Base-by-base conservation (phyloP, 2,113 vertebrate species). In the Odobenus rosmarus region DNA sequence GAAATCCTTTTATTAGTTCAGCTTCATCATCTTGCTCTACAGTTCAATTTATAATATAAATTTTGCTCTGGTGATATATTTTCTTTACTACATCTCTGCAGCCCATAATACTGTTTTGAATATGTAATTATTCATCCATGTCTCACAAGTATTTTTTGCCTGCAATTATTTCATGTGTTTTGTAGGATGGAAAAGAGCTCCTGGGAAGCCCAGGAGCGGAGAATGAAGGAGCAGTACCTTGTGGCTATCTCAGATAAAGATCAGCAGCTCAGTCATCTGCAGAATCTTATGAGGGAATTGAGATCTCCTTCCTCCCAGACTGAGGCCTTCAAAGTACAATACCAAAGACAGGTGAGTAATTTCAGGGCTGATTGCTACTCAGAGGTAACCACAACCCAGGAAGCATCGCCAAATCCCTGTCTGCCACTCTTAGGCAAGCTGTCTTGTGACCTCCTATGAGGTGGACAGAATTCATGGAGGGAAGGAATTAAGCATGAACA, bases 201-300 rank as follows among this genome's bases (percentile, higher is more conserved):
- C 53, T 99, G 99, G 99, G 98, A 99, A 97, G 96, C 98, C 83
- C 99, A 99, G 89, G 99, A 98, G 0, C 99, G 98, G 97, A 98
- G 98, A 84, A 98, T 99, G 96, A 99, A 99, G 97, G 99, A 99
- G 88, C 99, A 98, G 98, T 99, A 99, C 71, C 98, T 99, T 80
- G 79, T 98, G 96, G 98, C 99, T 3, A 98, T 99, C 46, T 98
- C 99, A 9, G 99, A 99, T 92, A 99, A 99, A 67, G 99, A 99
- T 97, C 99, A 99, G 87, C 99, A 99, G 76, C 98, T 99, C 80
- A 98, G 98, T 64, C 99, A 99, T 21, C 98, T 99, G 71, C 98
- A 98, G 57, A 98, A 96, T 95, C 98, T 99, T 88, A 57, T 98
- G 90, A 99, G 99, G 97, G 99, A 99, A 61, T 13, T 96, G 42